These are phyloP conservation scores for Lagopus muta DNA, from an alignment of 2,113 vertebrate species.

Conservation along the genomic window DNA sequence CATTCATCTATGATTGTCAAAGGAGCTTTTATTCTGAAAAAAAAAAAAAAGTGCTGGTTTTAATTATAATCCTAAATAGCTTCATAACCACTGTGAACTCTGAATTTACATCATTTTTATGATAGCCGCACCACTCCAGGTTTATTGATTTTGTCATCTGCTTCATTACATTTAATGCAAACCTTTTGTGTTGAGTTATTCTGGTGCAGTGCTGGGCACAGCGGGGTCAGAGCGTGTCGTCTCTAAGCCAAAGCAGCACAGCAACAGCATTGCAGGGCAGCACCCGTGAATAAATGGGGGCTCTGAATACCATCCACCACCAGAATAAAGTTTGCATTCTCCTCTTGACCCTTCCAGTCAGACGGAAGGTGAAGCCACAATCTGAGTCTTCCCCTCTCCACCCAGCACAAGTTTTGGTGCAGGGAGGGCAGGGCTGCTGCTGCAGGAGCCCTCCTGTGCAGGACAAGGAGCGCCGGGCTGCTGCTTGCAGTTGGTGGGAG, in stretches of 20 bases:
- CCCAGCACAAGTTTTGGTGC: neutral
- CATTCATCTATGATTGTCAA: conserved; percentile 79
- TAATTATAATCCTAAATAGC: conserved; percentile 85
- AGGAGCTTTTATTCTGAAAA: conserved; percentile 78
- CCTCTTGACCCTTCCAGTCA: conserved; percentile 48
- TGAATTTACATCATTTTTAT: conserved; percentile 85
- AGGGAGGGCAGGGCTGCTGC: neutral
- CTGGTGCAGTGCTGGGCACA: conserved; percentile 45
- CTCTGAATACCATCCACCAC: conserved; percentile 33
- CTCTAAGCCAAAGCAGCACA: conserved; percentile 55
- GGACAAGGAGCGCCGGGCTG: fast-evolving
- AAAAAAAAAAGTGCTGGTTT: conserved; percentile 77
- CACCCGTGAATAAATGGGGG: conserved; percentile 25
- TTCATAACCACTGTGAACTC: conserved; percentile 82
- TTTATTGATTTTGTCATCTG: conserved; percentile 88
- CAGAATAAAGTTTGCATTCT: conserved; percentile 56
- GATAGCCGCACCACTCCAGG: conserved; percentile 76
- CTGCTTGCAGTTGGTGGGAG: neutral
- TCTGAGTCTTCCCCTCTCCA: neutral
- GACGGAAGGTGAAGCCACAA: neutral
- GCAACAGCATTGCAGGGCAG: conserved; percentile 41
- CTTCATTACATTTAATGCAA: conserved; percentile 75
- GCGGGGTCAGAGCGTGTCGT: conserved; percentile 23
- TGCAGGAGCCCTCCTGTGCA: neutral
- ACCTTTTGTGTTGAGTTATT: conserved; percentile 66